A percentile compares a stretch with the other conserved stretches of the same genome.
Evolutionary conservation across 1,140 invertebrate species (phyloP).

Genomic region (Harlomillsia oculata): DNA sequence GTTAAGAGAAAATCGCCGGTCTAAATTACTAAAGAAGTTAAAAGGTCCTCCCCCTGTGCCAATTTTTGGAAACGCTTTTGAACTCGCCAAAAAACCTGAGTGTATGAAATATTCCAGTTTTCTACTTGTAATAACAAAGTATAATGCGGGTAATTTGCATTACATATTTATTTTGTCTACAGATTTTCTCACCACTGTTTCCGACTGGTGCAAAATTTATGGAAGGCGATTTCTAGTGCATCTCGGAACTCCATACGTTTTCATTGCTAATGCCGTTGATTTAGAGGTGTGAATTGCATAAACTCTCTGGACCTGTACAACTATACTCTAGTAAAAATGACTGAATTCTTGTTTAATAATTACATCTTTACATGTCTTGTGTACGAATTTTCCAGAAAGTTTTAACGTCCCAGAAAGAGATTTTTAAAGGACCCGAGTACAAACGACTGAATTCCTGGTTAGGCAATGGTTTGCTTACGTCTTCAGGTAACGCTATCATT

Average conservation of each 20-base stretch:
- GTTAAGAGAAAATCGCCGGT: too few relatives aligned
- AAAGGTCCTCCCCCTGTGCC: background rate
- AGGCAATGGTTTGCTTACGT: conserved; percentile 10
- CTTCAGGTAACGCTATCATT: background rate
- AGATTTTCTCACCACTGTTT: background rate
- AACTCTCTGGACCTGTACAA: background rate
- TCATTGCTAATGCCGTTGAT: background rate
- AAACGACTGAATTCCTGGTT: conserved; percentile 11
- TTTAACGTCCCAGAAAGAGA: conserved; percentile 8
- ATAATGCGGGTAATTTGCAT: too few relatives aligned
- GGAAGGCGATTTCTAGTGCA: background rate
- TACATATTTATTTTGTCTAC: background rate
- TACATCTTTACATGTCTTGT: background rate
- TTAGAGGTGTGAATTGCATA: conserved; percentile 4
- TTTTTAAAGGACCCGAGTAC: conserved; percentile 19
- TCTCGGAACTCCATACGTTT: background rate
- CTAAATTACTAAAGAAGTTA: too few relatives aligned
- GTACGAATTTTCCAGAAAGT: conserved; percentile 19
- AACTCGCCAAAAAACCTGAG: background rate
- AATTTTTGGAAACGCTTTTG: conserved; percentile 1
- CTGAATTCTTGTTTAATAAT: background rate
- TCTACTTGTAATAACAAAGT: too few relatives aligned
- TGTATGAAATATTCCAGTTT: background rate
- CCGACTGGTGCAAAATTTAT: background rate
- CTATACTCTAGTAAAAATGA: background rate